Evolutionary conservation across 1,140 invertebrate species (phyloP).

Genomic region (Bursaphelenchus mucronatus): DNA sequence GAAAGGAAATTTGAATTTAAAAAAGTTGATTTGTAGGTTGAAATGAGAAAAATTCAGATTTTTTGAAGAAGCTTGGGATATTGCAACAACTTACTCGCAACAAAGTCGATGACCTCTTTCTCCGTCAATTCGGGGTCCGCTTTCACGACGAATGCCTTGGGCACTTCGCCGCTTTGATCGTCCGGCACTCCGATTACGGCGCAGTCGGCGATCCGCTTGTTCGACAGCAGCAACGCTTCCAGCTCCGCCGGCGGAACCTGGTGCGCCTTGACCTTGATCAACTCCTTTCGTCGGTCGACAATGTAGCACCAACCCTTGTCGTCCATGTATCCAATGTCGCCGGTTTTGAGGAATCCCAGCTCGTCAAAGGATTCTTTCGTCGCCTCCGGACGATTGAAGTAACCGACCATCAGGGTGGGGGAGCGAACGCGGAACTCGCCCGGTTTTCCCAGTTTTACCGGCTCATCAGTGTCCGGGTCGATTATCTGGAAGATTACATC

Average conservation of each 20-base stretch:
- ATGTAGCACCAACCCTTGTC: slow-evolving; percentile 69
- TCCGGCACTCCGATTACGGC: slow-evolving; percentile 78
- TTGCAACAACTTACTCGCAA: slow-evolving; percentile 33
- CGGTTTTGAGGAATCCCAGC: slow-evolving; percentile 74
- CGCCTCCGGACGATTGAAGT: slow-evolving; percentile 45
- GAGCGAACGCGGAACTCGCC: slow-evolving; percentile 39
- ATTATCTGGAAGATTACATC: slow-evolving; percentile 30
- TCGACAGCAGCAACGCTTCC: slow-evolving; percentile 73
- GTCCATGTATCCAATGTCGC: slow-evolving; percentile 74
- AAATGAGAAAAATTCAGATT: too few relatives aligned
- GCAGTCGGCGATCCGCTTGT: slow-evolving; percentile 72
- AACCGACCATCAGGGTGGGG: slow-evolving; percentile 50
- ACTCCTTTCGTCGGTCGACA: slow-evolving; percentile 78
- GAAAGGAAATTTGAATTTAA: too few relatives aligned
- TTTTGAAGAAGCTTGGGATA: too few relatives aligned
- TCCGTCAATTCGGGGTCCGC: slow-evolving; percentile 62
- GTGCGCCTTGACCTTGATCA: slow-evolving; percentile 80
- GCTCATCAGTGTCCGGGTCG: slow-evolving; percentile 31
- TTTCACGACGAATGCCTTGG: slow-evolving; percentile 72
- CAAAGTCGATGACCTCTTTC: slow-evolving; percentile 42
- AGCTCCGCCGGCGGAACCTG: slow-evolving; percentile 82
- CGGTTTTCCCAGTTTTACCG: slow-evolving; percentile 24
- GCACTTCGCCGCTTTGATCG: slow-evolving; percentile 71
- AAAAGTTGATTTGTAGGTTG: too few relatives aligned
- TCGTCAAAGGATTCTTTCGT: slow-evolving; percentile 67